Evolutionary conservation across 2,888 invertebrate genomes (phyloP), one percentile per base, ranked within the genome.

Genomic region (Spodoptera littoralis): DNA sequence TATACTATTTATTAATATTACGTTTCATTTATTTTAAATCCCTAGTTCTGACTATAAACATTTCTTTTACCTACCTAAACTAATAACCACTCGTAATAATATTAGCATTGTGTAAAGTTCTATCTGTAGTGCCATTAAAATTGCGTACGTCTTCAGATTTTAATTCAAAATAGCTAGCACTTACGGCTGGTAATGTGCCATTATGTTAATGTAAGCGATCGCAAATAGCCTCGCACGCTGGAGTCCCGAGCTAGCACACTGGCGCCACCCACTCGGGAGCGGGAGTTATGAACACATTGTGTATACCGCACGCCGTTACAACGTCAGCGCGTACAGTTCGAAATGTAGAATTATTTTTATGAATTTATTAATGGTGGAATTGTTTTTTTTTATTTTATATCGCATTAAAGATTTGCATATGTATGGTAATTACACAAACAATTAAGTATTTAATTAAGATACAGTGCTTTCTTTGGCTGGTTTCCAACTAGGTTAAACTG

Each of bases 181-280:
- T 56, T 69, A 71, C 61, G 57, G 48, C 55, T 27, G 58, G 70
- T 63, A 67, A 75, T 75, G 79, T 66, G 70, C 72, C 77, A 72
- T 78, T 80, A 82, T 77, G 82, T 62, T 73, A 81, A 82, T 81
- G 77, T 72, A 73, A 73, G 70, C 70, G 82, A 73, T 79, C 76
- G 71, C 73, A 69, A 69, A 69, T 68, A 63, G 50, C 60, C 45
- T 60, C 47, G 65, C 70, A 42, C 51, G 43, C 46, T 5, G 30
- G 43, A 51, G 27, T 51, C n/a, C 50, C 30, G 44, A 11, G 42
- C 27, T n/a, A 9, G n/a, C 55, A 36, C 36, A 36, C 36, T 36
- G 6, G 36, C 36, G 36, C 36, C 36, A 36, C 36, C 36, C 36
- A 36, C 36, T 8, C 36, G 36, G 22, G 46, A 46, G 36, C 13